Percentiles rank a stretch among this genome's conserved stretches.
Conservation (phyloP, 2,888 invertebrate genomes). For the Metellina segmentata region DNA sequence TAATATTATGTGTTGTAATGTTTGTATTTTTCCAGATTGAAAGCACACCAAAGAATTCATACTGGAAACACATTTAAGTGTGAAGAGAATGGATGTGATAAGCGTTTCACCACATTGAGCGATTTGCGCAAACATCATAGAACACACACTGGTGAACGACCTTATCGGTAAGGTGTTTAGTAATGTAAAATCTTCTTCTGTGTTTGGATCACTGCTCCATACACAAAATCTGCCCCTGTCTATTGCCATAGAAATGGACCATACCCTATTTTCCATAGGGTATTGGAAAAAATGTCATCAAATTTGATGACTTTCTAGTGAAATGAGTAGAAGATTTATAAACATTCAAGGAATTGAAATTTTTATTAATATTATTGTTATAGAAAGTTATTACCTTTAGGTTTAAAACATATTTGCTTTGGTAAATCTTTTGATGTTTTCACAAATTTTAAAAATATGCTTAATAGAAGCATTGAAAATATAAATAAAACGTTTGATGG, state of each 20-base stretch:
- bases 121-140: conserved; percentile 96
- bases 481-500: not conserved
- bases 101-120: conserved; percentile 95
- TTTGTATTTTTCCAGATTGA: conserved; percentile 83
- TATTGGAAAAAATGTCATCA: not conserved
- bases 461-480: not conserved
- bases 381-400: no score
- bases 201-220: no score
- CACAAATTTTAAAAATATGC: not conserved
- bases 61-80: conserved; percentile 97
- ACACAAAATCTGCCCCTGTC: no score
- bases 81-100: conserved; percentile 89
- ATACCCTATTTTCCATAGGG: not conserved
- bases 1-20: not conserved
- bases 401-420: not conserved
- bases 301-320: no score
- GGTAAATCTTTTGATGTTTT: not conserved
- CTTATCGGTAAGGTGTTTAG: conserved; percentile 74
- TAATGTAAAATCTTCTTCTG: no score
- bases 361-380: no score
- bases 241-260: no score
- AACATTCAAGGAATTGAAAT: no score
- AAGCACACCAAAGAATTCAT: conserved; percentile 94
- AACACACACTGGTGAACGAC: conserved; percentile 88
- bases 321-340: no score